Conservation (phyloP, 92 coral and sea anemone species). For the Metridium senile region DNA sequence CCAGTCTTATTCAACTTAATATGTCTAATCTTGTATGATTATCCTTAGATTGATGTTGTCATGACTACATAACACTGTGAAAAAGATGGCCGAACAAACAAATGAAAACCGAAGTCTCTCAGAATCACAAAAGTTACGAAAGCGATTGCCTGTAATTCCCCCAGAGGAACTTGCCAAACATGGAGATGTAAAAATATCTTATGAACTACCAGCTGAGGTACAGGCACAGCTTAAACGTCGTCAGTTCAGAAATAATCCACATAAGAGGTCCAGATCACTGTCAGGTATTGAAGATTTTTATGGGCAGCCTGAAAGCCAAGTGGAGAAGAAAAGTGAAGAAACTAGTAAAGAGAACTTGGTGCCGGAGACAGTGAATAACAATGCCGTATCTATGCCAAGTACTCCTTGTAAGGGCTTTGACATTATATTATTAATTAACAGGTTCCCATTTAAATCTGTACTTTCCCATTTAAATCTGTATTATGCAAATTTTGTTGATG, state of each 20-base stretch:
- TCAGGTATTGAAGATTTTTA: slow-evolving; percentile 62
- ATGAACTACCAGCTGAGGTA: slow-evolving; percentile 71
- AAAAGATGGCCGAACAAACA: not conserved
- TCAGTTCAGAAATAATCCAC: slow-evolving; percentile 40
- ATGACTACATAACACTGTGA: not conserved
- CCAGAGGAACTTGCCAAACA: slow-evolving; percentile 67
- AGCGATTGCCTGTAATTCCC: slow-evolving; percentile 87
- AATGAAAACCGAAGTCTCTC: slow-evolving; percentile 12
- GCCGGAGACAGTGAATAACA: slow-evolving; percentile 14
- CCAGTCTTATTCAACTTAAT: not conserved
- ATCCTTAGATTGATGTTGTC: not conserved
- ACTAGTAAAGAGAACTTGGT: slow-evolving; percentile 30
- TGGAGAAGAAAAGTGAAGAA: slow-evolving; percentile 1
- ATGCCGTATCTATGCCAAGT: slow-evolving; percentile 66
- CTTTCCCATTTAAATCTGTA: too few relatives aligned
- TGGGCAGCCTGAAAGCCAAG: slow-evolving; percentile 12
- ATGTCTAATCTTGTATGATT: too few relatives aligned
- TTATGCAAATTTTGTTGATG: too few relatives aligned
- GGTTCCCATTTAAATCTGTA: too few relatives aligned
- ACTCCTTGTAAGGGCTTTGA: slow-evolving; percentile 59
- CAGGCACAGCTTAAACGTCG: slow-evolving; percentile 75
- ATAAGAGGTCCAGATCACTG: slow-evolving; percentile 79
- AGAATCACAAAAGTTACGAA: slow-evolving; percentile 43
- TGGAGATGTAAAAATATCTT: slow-evolving; percentile 41
- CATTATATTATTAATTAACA: too few relatives aligned